Conservation (phyloP, 35 echinoderm and acorn worm genomes). For the Anneissia japonica region DNA sequence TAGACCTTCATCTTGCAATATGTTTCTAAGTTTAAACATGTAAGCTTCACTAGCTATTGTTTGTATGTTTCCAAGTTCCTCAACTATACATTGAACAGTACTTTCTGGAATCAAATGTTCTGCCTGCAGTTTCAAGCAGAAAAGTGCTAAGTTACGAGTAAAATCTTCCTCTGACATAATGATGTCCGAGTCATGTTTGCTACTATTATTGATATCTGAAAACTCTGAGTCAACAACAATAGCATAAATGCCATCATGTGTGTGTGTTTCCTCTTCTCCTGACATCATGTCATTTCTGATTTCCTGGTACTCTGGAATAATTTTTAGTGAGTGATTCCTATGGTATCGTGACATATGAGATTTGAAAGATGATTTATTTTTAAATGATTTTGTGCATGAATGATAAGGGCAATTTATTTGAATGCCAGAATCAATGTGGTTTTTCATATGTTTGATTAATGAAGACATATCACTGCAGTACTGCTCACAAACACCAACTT, state of each 20-base stretch:
- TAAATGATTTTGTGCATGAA: background rate
- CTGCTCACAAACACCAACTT: background rate
- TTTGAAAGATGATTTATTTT: constrained; percentile 2
- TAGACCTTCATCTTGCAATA: background rate
- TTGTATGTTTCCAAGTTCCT: constrained; percentile 9
- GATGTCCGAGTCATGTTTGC: background rate
- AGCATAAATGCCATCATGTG: background rate
- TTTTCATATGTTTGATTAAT: constrained; percentile 18
- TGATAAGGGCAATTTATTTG: background rate
- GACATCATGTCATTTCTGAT: background rate
- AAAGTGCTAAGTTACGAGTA: constrained; percentile 13
- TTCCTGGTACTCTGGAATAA: background rate
- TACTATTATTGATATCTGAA: background rate
- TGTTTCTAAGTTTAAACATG: background rate
- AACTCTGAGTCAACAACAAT: background rate
- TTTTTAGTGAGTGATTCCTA: background rate
- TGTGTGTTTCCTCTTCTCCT: background rate
- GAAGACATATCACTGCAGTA: background rate
- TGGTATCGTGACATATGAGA: constrained; percentile 20
- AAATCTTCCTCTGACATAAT: background rate
- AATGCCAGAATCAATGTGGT: constrained; percentile 1
- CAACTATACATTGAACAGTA: constrained; percentile 9
- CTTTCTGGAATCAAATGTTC: constrained; percentile 17
- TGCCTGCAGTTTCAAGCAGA: constrained; percentile 19
- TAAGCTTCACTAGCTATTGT: background rate